Evolutionary conservation across 2,888 invertebrate genomes (phyloP).

Genomic region (Heliconius sara): DNA sequence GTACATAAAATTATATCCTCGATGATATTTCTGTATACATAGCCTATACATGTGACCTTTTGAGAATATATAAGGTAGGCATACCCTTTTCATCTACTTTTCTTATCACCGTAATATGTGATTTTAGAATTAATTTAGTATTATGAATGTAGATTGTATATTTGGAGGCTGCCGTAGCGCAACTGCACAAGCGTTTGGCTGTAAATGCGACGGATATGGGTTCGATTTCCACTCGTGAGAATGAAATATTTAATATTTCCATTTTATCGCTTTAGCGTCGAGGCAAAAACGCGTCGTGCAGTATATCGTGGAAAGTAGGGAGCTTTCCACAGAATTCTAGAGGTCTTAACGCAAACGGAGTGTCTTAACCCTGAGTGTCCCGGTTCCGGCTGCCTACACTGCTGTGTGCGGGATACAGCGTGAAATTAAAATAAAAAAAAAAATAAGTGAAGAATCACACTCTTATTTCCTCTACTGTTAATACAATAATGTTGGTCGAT

Average conservation of each 20-base stretch:
- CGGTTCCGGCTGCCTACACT: neutral
- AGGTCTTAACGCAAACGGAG: neutral
- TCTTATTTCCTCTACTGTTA: neutral
- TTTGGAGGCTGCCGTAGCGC: neutral
- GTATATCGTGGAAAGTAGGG: neutral
- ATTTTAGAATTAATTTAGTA: neutral
- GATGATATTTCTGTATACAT: neutral
- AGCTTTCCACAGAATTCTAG: too few species aligned
- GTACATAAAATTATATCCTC: neutral
- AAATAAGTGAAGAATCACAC: neutral
- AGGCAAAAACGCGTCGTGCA: too few species aligned
- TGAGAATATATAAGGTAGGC: conserved; percentile 1
- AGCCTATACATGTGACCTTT: neutral
- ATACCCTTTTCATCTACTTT: conserved; percentile 3
- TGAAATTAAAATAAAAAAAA: neutral
- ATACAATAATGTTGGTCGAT: conserved; percentile 10
- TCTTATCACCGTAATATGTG: neutral
- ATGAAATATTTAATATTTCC: too few species aligned
- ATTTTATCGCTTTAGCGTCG: too few species aligned
- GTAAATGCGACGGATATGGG: too few species aligned
- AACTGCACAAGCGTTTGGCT: too few species aligned
- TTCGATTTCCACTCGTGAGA: too few species aligned
- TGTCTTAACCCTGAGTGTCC: neutral
- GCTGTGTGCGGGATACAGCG: neutral
- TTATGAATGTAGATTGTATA: neutral